phyloP scores from a whole-genome alignment of 2,888 invertebrate genomes.

The Strigamia crassipes region DNA sequence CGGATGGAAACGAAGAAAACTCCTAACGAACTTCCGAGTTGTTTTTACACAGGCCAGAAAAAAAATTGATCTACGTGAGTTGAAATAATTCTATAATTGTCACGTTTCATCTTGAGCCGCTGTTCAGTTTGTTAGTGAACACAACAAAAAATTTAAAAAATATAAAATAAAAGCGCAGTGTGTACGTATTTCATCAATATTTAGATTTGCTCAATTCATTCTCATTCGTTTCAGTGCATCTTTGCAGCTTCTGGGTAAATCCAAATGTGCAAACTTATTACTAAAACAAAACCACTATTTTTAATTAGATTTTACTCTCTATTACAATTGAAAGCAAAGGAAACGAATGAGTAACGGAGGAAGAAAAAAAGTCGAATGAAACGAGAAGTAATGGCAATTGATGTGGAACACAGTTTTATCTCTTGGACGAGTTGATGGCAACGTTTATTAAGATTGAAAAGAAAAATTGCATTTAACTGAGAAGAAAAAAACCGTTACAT shows the following conservation, averaged over 20 bases:
- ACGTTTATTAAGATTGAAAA: constrained; percentile 12
- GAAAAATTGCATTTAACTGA: not conserved
- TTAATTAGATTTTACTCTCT: not conserved
- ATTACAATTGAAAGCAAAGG: not conserved
- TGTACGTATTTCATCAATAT: not conserved
- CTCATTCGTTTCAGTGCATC: not conserved
- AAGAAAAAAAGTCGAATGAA: not conserved
- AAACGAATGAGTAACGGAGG: not conserved
- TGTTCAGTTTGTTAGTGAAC: not conserved
- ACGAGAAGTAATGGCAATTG: constrained; percentile 17
- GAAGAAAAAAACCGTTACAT: not conserved
- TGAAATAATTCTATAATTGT: constrained; percentile 18
- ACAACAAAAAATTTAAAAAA: not conserved
- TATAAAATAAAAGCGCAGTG: not conserved
- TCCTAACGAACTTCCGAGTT: constrained; percentile 22
- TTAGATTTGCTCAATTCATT: not conserved
- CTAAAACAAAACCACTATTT: constrained; percentile 5
- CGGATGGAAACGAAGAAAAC: constrained; percentile 30
- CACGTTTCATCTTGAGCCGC: not conserved
- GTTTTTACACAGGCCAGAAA: not conserved
- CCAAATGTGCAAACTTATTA: not conserved
- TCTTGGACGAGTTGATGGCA: constrained; percentile 11
- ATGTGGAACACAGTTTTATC: not conserved
- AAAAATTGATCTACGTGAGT: not conserved
- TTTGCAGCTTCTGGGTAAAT: constrained; percentile 14